Conservation (phyloP, 2,113 vertebrate species). For the Craseonycteris thonglongyai region DNA sequence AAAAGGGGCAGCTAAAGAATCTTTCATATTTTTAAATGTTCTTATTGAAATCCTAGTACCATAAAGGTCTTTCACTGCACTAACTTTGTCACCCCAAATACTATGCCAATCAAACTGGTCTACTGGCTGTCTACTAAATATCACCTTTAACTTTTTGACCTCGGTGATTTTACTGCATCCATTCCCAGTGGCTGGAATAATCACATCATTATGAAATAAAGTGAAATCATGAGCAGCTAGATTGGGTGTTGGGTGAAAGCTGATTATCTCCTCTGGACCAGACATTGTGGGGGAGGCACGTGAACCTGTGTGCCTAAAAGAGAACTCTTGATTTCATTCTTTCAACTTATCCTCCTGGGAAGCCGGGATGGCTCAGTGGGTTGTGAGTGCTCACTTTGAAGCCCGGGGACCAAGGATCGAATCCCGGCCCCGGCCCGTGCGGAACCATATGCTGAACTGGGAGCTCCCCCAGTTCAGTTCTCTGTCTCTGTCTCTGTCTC, state of each 20-base stretch:
- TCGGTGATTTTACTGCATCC: neutral
- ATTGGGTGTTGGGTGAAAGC: neutral
- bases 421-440: too few relatives aligned
- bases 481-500: too few relatives aligned
- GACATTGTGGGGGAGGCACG: neutral
- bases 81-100: neutral
- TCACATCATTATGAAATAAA: neutral
- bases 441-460: too few relatives aligned
- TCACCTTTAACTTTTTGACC: neutral
- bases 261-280: neutral
- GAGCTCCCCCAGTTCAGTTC: too few relatives aligned
- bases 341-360: neutral
- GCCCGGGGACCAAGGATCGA: too few relatives aligned
- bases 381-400: too few relatives aligned
- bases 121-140: neutral
- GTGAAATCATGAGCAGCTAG: neutral
- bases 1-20: neutral
- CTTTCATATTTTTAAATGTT: neutral
- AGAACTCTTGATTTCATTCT: neutral
- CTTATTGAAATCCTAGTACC: neutral
- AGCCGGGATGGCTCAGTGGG: too few relatives aligned
- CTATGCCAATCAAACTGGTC: neutral
- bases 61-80: neutral
- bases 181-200: neutral
- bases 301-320: neutral